These are phyloP conservation scores for Mohoua ochrocephala DNA, from an alignment of 2,113 vertebrate species.

Conservation along the genomic window DNA sequence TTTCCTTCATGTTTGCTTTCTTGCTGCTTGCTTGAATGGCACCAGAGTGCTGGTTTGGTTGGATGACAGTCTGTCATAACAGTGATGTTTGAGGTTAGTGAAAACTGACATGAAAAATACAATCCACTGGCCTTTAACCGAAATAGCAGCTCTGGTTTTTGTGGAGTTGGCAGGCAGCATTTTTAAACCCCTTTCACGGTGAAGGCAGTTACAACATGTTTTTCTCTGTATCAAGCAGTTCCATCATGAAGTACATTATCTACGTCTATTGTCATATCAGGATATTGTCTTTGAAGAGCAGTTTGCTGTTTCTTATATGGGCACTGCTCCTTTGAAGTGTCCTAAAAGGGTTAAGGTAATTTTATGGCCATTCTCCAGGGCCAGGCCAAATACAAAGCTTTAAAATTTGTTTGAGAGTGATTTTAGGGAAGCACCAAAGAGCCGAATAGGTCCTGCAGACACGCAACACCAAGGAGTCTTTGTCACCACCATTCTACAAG, in stretches of 20 bases:
- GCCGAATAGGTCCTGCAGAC: background rate
- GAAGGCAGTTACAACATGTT: slow-evolving; percentile 41
- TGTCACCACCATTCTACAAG: background rate
- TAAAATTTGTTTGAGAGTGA: background rate
- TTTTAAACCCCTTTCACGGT: background rate
- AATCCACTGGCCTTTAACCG: slow-evolving; percentile 31
- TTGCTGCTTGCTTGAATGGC: slow-evolving; percentile 14
- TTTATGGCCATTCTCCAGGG: background rate
- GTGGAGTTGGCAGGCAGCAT: slow-evolving; percentile 42
- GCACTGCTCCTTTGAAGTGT: background rate
- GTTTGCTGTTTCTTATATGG: background rate
- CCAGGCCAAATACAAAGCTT: background rate
- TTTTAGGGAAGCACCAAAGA: background rate
- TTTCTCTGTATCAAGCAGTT: slow-evolving; percentile 37
- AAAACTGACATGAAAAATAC: slow-evolving; percentile 54
- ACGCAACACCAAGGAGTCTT: background rate
- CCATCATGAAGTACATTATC: slow-evolving; percentile 27
- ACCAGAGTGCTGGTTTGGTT: slow-evolving; percentile 9
- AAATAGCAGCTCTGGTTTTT: slow-evolving; percentile 31
- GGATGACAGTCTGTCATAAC: slow-evolving; percentile 62
- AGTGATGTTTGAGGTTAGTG: slow-evolving; percentile 42
- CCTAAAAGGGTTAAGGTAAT: slow-evolving; percentile 15
- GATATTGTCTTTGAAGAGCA: slow-evolving; percentile 19
- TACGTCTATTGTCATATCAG: slow-evolving; percentile 3
- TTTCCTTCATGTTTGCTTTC: slow-evolving; percentile 14